Evolutionary conservation across 2,888 invertebrate species (phyloP).

Genomic region (Camptogramma bilineatum): DNA sequence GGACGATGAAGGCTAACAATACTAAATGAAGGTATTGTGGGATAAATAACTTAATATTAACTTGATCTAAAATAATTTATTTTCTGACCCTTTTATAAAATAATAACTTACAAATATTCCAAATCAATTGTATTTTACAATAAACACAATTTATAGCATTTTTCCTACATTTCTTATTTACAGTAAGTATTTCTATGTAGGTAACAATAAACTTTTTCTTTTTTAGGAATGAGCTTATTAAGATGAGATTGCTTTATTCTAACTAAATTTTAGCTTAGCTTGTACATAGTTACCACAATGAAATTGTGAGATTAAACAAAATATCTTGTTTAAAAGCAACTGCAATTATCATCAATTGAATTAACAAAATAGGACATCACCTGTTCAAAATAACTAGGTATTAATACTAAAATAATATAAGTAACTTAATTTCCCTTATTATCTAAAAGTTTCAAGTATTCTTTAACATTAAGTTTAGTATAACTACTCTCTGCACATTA

Average conservation of each 20-base stretch:
- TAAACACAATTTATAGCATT: constrained; percentile 73
- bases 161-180: constrained; percentile 61
- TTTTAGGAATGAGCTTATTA: constrained; percentile 45
- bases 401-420: neutral
- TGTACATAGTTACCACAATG: constrained; percentile 9
- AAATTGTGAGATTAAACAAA: neutral
- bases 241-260: constrained; percentile 17
- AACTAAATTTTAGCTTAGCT: constrained; percentile 18
- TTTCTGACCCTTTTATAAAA: constrained; percentile 81
- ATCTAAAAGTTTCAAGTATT: constrained; percentile 41
- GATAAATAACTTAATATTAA: constrained; percentile 20
- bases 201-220: constrained; percentile 55
- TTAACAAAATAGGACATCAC: neutral
- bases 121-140: constrained; percentile 72
- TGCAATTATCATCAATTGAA: neutral
- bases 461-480: constrained; percentile 13
- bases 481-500: constrained; percentile 43
- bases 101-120: constrained; percentile 70
- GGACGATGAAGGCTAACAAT: too few species aligned
- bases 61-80: constrained; percentile 84
- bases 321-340: neutral
- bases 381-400: neutral
- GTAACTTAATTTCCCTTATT: constrained; percentile 8
- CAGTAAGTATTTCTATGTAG: constrained; percentile 34
- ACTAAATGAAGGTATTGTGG: too few species aligned